A percentile compares a stretch with the other conserved stretches of the same genome.
These are phyloP conservation scores for Ischnura elegans DNA, from an alignment of 2,888 invertebrate species.

Conservation along the genomic window DNA sequence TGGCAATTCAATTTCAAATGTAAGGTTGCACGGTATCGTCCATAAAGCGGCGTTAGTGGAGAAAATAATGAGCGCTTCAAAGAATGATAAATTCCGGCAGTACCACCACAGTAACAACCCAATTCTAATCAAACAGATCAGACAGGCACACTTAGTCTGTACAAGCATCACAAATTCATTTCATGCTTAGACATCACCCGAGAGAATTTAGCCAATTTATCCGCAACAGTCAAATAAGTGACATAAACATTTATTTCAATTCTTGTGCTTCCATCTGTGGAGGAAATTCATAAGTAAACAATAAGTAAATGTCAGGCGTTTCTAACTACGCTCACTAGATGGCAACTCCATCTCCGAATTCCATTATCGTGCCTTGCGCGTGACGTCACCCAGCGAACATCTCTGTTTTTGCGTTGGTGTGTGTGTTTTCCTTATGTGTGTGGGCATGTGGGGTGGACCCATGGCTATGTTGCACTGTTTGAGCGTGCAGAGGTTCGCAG, in stretches of 20 bases:
- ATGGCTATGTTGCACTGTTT: constrained; percentile 64
- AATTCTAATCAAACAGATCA: too few relatives aligned
- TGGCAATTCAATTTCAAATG: too few relatives aligned
- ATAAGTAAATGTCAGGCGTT: not conserved
- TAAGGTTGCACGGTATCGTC: too few relatives aligned
- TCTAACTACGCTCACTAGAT: not conserved
- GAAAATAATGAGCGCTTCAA: too few relatives aligned
- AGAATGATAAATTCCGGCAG: too few relatives aligned
- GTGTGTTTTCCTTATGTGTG: constrained; percentile 24
- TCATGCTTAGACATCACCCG: not conserved
- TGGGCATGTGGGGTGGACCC: constrained; percentile 43
- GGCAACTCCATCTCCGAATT: constrained; percentile 36
- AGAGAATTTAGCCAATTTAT: not conserved
- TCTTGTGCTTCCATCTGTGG: constrained; percentile 18
- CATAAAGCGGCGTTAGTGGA: too few relatives aligned
- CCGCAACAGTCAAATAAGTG: not conserved
- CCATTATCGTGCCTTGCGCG: not conserved
- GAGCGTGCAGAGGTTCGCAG: constrained; percentile 49
- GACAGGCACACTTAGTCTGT: too few relatives aligned
- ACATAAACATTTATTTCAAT: not conserved
- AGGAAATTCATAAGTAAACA: not conserved
- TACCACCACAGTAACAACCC: too few relatives aligned
- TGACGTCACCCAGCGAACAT: constrained; percentile 38
- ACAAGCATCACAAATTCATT: too few relatives aligned
- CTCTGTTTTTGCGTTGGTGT: not conserved